Evolutionary conservation across 1,140 invertebrate genomes (phyloP), one percentile per base, ranked within the genome.

Genomic region (Hetaerina americana): DNA sequence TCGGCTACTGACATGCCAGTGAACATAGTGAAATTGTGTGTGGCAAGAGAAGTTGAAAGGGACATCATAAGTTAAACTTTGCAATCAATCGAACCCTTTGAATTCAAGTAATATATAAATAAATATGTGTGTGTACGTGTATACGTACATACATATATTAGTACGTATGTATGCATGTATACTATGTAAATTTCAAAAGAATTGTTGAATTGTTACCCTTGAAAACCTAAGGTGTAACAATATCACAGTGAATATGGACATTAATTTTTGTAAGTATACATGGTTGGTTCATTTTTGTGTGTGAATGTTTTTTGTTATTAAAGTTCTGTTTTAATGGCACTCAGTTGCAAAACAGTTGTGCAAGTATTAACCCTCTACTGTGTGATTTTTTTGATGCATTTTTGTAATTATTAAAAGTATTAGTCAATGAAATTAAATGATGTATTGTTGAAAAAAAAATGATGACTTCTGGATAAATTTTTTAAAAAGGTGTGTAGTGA

Each of bases 401-500:
- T 57, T 57, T 57, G 40, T 57, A 57, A 57, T 57, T 57, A 57
- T 57, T 57, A 57, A 57, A 40, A 57, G 40, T 57, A 57, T 57
- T 57, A 57, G 40, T 18, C 40, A 57, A 10, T 57, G 40, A 57
- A 57, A 57, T 57, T 57, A 57, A 57, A 57, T n/a, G 22, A 57
- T 57, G 40, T 57, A 57, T 57, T 57, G 40, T 57, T 57, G 40
- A n/a, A 57, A 57, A 57, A n/a, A 57, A 18, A 57, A 57, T 57
- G 15, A 57, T 57, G 40, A 57, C 22, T 57, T 57, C 40, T 57
- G 40, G 40, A 57, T 18, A 12, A 57, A n/a, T 57, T n/a, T 57
- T 57, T 57, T 57, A 57, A 57, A 18, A 10, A n/a, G 22, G 15
- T 57, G 10, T 57, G 15, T 12, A 10, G 40, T 57, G 40, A 57